These are phyloP conservation scores for Dorcus parallelipipedus DNA, from an alignment of 2,888 invertebrate genomes.

Conservation along the genomic window DNA sequence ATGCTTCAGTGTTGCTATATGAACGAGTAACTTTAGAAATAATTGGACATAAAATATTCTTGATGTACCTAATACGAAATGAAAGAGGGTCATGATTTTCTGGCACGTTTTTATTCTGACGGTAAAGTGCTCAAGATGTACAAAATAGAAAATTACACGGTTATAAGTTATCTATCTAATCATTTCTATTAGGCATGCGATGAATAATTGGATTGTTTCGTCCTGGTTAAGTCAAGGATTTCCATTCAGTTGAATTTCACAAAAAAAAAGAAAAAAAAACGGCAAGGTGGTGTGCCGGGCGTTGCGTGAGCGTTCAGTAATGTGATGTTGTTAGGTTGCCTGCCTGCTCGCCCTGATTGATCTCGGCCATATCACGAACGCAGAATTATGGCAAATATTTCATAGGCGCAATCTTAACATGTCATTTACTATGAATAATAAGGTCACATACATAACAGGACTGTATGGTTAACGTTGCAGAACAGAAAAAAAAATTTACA, in stretches of 20 bases:
- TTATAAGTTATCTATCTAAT: no score
- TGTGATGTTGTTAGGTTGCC: conserved; percentile 29
- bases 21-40: no score
- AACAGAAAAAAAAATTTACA: not conserved
- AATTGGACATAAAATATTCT: no score
- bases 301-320: conserved; percentile 28
- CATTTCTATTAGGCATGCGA: no score
- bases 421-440: conserved; percentile 27
- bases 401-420: conserved; percentile 26
- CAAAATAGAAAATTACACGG: no score
- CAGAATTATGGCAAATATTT: conserved; percentile 26
- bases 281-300: not conserved
- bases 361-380: conserved; percentile 25
- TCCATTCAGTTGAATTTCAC: not conserved
- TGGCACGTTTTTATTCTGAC: no score
- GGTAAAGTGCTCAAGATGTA: no score
- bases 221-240: not conserved
- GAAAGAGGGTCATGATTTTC: no score
- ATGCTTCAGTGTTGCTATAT: no score
- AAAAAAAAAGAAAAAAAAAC: not conserved
- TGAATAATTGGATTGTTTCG: no score
- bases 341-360: conserved; percentile 28
- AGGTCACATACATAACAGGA: conserved; percentile 23
- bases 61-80: no score
- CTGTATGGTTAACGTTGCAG: not conserved